Evolutionary conservation across 1,140 invertebrate species (phyloP).

Genomic region (Popillia japonica): DNA sequence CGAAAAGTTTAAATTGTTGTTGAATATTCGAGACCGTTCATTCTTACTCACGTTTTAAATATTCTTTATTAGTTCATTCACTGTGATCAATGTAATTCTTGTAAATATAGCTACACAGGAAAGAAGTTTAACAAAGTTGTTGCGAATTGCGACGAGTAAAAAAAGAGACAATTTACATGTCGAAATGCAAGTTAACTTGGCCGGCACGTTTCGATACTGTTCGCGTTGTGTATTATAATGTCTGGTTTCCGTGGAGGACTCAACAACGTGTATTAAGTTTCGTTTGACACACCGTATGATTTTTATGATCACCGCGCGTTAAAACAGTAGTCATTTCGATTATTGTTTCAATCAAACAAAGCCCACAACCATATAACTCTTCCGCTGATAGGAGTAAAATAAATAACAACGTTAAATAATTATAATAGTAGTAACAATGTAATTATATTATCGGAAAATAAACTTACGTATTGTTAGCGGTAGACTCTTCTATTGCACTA

Average conservation of each 20-base stretch:
- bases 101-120: neutral
- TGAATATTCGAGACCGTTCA: neutral
- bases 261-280: neutral
- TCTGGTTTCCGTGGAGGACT: neutral
- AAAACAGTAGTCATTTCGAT: neutral
- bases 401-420: neutral
- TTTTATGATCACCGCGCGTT: neutral
- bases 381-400: neutral
- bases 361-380: neutral
- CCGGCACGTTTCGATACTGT: neutral
- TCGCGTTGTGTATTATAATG: neutral
- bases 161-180: neutral
- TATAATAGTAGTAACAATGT: too few relatives aligned
- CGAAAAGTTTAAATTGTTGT: neutral
- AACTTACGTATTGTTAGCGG: too few relatives aligned
- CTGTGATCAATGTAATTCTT: neutral
- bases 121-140: neutral
- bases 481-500: too few relatives aligned
- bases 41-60: neutral
- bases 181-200: neutral
- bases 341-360: neutral
- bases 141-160: neutral
- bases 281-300: constrained; percentile 8
- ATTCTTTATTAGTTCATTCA: neutral
- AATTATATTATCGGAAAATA: too few relatives aligned